These are phyloP conservation scores for Miltochrista miniata DNA, from an alignment of 2,888 invertebrate genomes.

Conservation along the genomic window DNA sequence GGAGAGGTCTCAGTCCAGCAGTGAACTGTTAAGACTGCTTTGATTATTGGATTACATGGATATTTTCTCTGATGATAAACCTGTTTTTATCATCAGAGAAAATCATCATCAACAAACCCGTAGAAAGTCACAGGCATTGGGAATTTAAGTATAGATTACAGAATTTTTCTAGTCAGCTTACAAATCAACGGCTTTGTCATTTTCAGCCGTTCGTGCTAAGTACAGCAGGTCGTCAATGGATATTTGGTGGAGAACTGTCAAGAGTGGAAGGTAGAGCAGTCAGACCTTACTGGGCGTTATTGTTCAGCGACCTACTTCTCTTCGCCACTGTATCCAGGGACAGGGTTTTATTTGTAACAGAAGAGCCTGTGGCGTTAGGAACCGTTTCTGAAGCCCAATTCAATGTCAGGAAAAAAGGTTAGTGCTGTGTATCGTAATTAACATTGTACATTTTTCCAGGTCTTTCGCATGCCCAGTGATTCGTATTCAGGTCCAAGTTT, in stretches of 20 bases:
- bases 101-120: no score
- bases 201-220: conserved; percentile 90
- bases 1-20: no score
- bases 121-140: no score
- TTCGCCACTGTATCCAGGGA: conserved; percentile 94
- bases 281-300: conserved; percentile 92
- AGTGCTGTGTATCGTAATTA: conserved; percentile 7
- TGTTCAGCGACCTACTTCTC: conserved; percentile 92
- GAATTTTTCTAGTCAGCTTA: no score
- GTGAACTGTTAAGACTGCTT: no score
- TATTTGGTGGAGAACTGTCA: conserved; percentile 93
- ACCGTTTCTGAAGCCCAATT: conserved; percentile 93
- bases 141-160: no score
- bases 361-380: conserved; percentile 91
- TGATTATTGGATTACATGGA: no score
- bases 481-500: no score
- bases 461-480: not conserved
- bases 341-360: conserved; percentile 93
- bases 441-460: not conserved
- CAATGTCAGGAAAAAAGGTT: conserved; percentile 93
- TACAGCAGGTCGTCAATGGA: conserved; percentile 94
- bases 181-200: not conserved
- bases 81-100: no score
- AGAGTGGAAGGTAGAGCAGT: conserved; percentile 92
- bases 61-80: no score